Evolutionary conservation across 1,140 invertebrate species (phyloP).

Genomic region (Macrotrachela quadricornifera): DNA sequence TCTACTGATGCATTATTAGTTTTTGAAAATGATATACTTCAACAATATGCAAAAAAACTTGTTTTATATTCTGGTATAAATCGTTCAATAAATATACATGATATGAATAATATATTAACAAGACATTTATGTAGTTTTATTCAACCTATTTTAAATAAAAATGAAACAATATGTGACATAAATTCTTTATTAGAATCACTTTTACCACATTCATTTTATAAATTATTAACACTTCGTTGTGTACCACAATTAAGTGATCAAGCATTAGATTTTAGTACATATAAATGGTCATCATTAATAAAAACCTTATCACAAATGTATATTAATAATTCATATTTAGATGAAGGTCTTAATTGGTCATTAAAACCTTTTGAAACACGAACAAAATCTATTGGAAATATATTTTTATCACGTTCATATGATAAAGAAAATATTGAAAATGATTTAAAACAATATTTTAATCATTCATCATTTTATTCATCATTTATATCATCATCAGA

Average conservation of each 20-base stretch:
- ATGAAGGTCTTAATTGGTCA: constrained; percentile 2
- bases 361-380: not conserved
- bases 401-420: not conserved
- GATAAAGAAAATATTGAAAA: no score
- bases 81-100: constrained; percentile 22
- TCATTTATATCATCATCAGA: no score
- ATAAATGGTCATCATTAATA: constrained; percentile 24
- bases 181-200: constrained; percentile 13
- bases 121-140: constrained; percentile 24
- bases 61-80: constrained; percentile 20
- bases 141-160: constrained; percentile 14
- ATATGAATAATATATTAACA: constrained; percentile 27
- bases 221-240: constrained; percentile 21
- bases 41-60: constrained; percentile 18
- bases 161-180: no score
- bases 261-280: constrained; percentile 20
- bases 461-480: no score
- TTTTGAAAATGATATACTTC: constrained; percentile 30
- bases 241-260: constrained; percentile 26
- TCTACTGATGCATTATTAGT: constrained; percentile 26
- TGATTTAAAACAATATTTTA: no score
- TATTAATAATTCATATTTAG: not conserved
- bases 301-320: constrained; percentile 21
- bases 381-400: not conserved
- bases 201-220: constrained; percentile 23